phyloP scores from a whole-genome alignment of 2,888 invertebrate species.

The Eurytoma adleriae region DNA sequence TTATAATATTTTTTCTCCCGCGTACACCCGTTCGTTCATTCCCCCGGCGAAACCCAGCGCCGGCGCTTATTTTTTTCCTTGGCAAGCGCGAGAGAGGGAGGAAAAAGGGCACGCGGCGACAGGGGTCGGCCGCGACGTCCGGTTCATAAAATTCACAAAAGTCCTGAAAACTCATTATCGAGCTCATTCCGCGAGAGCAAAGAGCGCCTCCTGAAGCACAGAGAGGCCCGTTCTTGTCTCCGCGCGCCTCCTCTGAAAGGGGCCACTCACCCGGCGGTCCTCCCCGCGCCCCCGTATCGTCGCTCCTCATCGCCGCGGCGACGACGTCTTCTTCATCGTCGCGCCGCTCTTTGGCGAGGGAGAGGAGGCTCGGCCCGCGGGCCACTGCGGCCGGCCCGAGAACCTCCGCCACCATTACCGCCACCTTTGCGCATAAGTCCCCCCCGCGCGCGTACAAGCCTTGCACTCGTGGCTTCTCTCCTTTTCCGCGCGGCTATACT shows the following conservation, averaged over 20 bases:
- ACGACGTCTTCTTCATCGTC: slow-evolving; percentile 44
- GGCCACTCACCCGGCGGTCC: slow-evolving; percentile 29
- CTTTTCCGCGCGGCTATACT: neutral
- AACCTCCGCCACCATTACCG: neutral
- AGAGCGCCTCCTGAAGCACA: slow-evolving; percentile 33
- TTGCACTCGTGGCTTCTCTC: neutral
- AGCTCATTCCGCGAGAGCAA: slow-evolving; percentile 49
- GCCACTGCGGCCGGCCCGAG: neutral
- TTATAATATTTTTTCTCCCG: neutral
- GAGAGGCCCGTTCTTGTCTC: neutral
- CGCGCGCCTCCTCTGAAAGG: slow-evolving; percentile 29
- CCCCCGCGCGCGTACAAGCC: neutral
- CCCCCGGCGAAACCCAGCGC: too few relatives aligned
- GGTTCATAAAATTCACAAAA: slow-evolving; percentile 49
- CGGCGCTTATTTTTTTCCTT: neutral
- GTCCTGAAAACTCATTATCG: slow-evolving; percentile 53
- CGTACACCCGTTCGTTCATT: neutral
- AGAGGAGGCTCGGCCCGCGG: neutral
- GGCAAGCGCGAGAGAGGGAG: neutral
- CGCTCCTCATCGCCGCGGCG: slow-evolving; percentile 42
- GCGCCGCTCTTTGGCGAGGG: slow-evolving; percentile 26
- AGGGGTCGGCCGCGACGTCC: neutral
- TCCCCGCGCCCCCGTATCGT: slow-evolving; percentile 32
- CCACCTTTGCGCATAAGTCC: neutral
- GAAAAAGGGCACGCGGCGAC: neutral